Evolutionary conservation across 1,140 invertebrate genomes (phyloP).

Genomic region (Drosophila willistoni): DNA sequence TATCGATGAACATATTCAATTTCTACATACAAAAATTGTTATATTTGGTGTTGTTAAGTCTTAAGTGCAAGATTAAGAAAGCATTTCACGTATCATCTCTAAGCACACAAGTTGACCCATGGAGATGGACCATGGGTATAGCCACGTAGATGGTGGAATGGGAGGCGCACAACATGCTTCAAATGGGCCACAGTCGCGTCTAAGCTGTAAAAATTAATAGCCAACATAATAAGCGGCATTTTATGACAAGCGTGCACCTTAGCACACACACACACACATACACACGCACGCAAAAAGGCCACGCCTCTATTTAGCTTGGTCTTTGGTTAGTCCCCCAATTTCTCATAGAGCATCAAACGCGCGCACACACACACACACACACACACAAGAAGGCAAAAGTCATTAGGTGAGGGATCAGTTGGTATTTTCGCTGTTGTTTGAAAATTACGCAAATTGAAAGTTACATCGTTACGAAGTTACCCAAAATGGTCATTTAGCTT

Average conservation of each 20-base stretch:
- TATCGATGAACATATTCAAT: neutral
- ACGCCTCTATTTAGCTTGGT: constrained; percentile 37
- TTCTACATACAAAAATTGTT: no score
- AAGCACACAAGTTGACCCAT: constrained; percentile 1
- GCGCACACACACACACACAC: neutral
- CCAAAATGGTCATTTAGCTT: constrained; percentile 35
- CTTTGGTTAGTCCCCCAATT: constrained; percentile 36
- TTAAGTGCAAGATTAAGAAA: neutral
- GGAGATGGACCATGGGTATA: constrained; percentile 41
- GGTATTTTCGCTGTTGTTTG: constrained; percentile 49
- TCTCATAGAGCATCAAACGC: constrained; percentile 47
- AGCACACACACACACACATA: constrained; percentile 37
- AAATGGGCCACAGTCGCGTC: constrained; percentile 49
- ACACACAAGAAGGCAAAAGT: constrained; percentile 55
- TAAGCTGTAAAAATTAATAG: constrained; percentile 80
- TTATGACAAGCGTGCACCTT: constrained; percentile 79
- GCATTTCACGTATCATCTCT: constrained; percentile 8
- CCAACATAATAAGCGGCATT: constrained; percentile 80
- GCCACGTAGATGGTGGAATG: neutral
- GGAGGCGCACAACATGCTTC: neutral
- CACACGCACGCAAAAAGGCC: constrained; percentile 31
- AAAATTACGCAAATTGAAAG: constrained; percentile 81
- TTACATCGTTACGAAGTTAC: constrained; percentile 62
- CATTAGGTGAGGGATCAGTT: constrained; percentile 78
- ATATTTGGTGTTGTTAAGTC: no score